Conservation (phyloP, 2,113 vertebrate genomes). For the Leucopternis melanops region DNA sequence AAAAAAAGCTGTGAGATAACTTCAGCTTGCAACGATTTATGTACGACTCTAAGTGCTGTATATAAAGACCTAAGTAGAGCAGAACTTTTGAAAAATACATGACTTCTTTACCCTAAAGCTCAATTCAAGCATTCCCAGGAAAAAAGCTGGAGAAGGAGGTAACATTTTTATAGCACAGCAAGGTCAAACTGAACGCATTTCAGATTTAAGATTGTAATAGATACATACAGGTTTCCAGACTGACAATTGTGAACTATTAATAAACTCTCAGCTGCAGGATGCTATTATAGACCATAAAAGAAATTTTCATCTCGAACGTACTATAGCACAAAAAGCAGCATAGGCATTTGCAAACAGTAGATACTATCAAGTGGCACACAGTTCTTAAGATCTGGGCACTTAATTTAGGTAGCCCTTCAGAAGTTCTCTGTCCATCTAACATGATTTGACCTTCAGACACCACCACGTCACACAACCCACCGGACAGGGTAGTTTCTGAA, state of each 20-base stretch:
- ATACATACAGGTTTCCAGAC: slow-evolving; percentile 27
- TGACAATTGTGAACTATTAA: slow-evolving; percentile 43
- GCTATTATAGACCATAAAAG: slow-evolving; percentile 10
- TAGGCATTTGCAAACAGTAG: neutral
- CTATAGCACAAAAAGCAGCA: neutral
- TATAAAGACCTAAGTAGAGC: neutral
- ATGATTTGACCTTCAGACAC: no score
- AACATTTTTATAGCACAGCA: neutral
- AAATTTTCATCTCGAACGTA: neutral
- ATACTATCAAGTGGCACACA: neutral
- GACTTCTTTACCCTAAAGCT: neutral
- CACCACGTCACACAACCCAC: no score
- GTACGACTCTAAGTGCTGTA: neutral
- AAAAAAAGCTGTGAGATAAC: neutral
- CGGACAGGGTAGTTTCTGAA: no score
- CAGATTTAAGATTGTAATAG: neutral
- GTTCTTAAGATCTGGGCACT: neutral
- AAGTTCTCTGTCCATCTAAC: no score
- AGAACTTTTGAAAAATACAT: neutral
- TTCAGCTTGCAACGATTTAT: neutral
- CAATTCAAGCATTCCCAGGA: neutral
- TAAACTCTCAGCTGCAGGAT: slow-evolving; percentile 28
- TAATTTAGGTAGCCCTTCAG: neutral
- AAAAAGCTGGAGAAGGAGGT: neutral
- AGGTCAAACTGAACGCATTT: neutral